Evolutionary conservation across 2,113 vertebrate genomes (phyloP).

Genomic region (Eretmochelys imbricata): DNA sequence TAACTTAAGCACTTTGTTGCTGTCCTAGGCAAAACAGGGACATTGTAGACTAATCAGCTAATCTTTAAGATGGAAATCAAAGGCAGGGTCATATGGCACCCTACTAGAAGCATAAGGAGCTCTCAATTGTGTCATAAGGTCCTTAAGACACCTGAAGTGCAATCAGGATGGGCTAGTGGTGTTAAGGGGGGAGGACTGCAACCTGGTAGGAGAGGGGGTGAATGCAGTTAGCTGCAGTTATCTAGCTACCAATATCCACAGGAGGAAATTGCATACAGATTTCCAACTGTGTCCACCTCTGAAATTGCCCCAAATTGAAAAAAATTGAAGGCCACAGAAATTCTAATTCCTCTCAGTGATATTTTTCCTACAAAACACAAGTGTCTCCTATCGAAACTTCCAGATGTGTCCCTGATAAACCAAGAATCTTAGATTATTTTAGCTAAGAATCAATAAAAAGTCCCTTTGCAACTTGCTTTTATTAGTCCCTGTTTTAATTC

Average conservation of each 20-base stretch:
- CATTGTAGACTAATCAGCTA: not conserved
- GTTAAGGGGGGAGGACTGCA: not conserved
- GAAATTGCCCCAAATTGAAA: accelerated
- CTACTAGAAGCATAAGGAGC: not conserved
- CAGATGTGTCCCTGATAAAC: not conserved
- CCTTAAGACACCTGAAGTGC: not conserved
- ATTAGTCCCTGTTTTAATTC: not conserved
- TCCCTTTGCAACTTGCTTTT: not conserved
- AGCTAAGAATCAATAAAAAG: not conserved
- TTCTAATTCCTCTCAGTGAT: accelerated
- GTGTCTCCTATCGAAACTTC: not conserved
- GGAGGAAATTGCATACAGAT: not conserved
- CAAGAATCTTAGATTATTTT: not conserved
- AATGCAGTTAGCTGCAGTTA: accelerated
- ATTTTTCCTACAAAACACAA: not conserved
- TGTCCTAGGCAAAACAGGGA: accelerated
- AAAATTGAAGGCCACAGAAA: accelerated
- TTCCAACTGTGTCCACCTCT: not conserved
- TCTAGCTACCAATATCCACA: accelerated
- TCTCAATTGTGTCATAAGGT: not conserved
- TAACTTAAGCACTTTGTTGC: not conserved
- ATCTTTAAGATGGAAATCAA: not conserved
- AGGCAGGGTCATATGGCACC: accelerated
- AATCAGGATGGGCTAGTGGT: accelerated
- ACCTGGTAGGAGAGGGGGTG: not conserved